Conservation (phyloP, 2,113 vertebrate species). For the Salvelinus namaycush region DNA sequence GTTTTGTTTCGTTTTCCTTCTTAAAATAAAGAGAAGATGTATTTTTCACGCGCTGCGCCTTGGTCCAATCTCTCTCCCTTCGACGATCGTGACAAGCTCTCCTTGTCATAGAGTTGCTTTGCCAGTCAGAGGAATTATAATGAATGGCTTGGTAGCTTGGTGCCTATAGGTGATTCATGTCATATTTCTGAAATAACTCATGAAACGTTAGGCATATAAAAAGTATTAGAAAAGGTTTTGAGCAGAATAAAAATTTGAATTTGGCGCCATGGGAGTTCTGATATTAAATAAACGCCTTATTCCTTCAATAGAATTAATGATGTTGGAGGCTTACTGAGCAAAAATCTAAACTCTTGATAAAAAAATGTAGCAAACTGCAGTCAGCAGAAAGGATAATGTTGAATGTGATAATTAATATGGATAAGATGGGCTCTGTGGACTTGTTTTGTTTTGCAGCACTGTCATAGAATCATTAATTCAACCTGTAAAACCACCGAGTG, state of each 20-base stretch:
- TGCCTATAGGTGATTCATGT: no score
- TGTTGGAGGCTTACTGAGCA: not conserved
- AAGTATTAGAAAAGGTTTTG: not conserved
- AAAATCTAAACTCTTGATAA: not conserved
- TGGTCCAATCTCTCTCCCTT: no score
- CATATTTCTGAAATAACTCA: not conserved
- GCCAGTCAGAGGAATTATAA: no score
- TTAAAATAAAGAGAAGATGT: no score
- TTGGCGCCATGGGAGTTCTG: not conserved
- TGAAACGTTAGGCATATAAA: no score
- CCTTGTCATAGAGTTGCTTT: constrained; percentile 2
- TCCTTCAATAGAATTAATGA: not conserved
- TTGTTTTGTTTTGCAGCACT: not conserved
- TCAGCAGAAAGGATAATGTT: not conserved
- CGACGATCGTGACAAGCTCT: no score
- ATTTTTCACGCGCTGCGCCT: no score
- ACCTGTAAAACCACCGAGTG: constrained; percentile 1
- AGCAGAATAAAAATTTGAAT: not conserved
- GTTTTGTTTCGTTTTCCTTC: no score
- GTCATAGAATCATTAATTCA: constrained; percentile 6
- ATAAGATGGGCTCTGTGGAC: not conserved
- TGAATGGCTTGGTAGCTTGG: no score
- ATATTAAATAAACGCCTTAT: constrained; percentile 1
- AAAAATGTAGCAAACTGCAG: not conserved
- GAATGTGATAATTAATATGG: constrained; percentile 4